Base-by-base conservation (phyloP, 2,797 vertebrate genomes). In the Arctocebus calabarensis region DNA sequence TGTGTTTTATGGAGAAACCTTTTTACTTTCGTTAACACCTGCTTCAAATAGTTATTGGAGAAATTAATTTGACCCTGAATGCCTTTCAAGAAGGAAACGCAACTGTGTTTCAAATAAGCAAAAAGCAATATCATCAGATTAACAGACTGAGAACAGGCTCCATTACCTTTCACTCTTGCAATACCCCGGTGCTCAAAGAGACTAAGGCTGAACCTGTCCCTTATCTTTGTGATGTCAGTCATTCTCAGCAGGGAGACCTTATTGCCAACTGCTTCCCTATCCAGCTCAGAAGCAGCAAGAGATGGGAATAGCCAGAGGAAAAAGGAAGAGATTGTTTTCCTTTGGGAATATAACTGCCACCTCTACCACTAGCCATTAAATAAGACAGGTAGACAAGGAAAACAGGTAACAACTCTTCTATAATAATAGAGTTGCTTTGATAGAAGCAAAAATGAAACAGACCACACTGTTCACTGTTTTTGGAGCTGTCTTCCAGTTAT, bases 1-100 rank as follows among this genome's bases (percentile, higher is more conserved):
- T 64, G 13, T 83, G 71, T 27, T 77, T 81, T 48, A 43, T 43
- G 22, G 23, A 34, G 61, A 95, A 85, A 48, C 0, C 5, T 22
- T 92, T 71, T 92, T 79, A 48, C 23, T 94, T 94, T 93, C 84
- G 89, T 96, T 88, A 95, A 94, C n/a, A 88, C 32, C 68, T 75
- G 74, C 43, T 94, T 92, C 22, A 94, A 89, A 94, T 62, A 84
- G 74, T 92, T 74, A 79, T 20, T 78, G 32, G 84, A 78, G 68
- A 91, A 96, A 96, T 92, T 71, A 87, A 77, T 79, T 83, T 92
- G 48, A 71, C 34, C 64, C 61, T 74, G 84, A 75, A 71, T 91
- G 90, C 29, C 37, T 91, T 66, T 87, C 55, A 48, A 45, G 70
- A 88, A 96, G 84, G 43, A 70, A 90, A 87, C 19, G 48, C 59